A percentile compares a stretch with the other conserved stretches of the same genome.
Evolutionary conservation across 2,888 invertebrate species (phyloP).

Genomic region (Drymonia ruficornis): DNA sequence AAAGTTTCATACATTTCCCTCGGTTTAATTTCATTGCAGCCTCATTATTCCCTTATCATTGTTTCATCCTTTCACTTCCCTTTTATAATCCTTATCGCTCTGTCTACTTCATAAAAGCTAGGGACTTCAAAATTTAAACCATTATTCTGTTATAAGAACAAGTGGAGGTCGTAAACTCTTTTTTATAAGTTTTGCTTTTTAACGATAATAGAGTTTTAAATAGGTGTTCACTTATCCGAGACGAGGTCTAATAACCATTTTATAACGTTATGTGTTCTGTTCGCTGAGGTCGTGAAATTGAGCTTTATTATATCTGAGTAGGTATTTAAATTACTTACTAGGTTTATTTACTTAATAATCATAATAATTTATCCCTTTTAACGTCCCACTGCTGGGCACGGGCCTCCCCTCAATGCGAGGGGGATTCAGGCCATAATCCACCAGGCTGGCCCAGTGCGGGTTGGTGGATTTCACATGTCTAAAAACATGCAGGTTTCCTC

Average conservation of each 20-base stretch:
- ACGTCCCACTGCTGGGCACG: too few species aligned
- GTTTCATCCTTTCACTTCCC: constrained; percentile 66
- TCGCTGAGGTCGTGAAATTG: too few species aligned
- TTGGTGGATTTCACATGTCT: too few species aligned
- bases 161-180: constrained; percentile 64
- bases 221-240: constrained; percentile 22
- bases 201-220: constrained; percentile 51
- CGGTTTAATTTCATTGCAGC: constrained; percentile 68
- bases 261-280: background rate
- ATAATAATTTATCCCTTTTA: too few species aligned
- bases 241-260: background rate
- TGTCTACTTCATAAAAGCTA: constrained; percentile 71
- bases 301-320: too few species aligned
- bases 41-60: constrained; percentile 75
- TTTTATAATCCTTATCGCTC: constrained; percentile 76
- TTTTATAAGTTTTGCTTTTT: constrained; percentile 54
- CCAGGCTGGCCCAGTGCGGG: too few species aligned
- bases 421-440: too few species aligned
- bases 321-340: too few species aligned
- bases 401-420: too few species aligned
- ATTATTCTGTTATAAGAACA: constrained; percentile 65
- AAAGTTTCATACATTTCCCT: constrained; percentile 24
- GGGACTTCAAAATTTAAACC: constrained; percentile 68
- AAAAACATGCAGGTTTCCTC: too few species aligned
- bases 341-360: too few species aligned